A percentile compares a stretch with the other conserved stretches of the same genome.
These are phyloP conservation scores for Mesocentrotus franciscanus DNA, from an alignment of 53 echinoderm and acorn worm genomes.

Conservation along the genomic window DNA sequence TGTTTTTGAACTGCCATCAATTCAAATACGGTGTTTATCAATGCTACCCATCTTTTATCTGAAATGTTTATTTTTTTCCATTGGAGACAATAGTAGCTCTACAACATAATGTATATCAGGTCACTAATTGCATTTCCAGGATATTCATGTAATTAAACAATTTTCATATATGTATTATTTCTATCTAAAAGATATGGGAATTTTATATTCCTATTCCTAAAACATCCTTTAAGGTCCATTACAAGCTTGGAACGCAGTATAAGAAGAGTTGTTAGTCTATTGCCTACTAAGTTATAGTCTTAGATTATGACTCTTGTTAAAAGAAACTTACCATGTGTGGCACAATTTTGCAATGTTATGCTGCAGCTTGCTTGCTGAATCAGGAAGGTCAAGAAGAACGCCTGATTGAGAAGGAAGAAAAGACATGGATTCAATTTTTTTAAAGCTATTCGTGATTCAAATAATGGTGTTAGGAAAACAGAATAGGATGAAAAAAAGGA, in stretches of 20 bases:
- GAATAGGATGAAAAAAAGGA: background rate
- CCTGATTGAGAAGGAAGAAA: conserved; percentile 62
- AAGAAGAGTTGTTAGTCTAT: too few relatives aligned
- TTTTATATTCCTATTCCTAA: too few relatives aligned
- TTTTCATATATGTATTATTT: too few relatives aligned
- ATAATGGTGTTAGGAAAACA: background rate
- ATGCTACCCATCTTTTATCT: too few relatives aligned
- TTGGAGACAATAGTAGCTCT: background rate
- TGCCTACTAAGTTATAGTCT: too few relatives aligned
- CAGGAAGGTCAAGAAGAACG: conserved; percentile 85
- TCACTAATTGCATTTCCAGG: background rate
- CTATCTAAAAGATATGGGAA: too few relatives aligned
- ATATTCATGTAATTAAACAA: too few relatives aligned
- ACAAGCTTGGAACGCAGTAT: too few relatives aligned
- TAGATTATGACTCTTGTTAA: background rate
- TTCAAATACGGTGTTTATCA: too few relatives aligned
- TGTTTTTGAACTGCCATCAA: too few relatives aligned
- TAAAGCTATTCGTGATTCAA: background rate
- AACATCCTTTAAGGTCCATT: too few relatives aligned
- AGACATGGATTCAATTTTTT: background rate
- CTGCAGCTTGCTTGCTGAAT: conserved; percentile 82
- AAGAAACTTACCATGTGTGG: conserved; percentile 75
- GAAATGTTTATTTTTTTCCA: background rate
- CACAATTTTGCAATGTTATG: conserved; percentile 82
- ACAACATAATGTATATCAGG: too few relatives aligned